Evolutionary conservation across 2,113 vertebrate species (phyloP).

Genomic region (Mobula birostris): DNA sequence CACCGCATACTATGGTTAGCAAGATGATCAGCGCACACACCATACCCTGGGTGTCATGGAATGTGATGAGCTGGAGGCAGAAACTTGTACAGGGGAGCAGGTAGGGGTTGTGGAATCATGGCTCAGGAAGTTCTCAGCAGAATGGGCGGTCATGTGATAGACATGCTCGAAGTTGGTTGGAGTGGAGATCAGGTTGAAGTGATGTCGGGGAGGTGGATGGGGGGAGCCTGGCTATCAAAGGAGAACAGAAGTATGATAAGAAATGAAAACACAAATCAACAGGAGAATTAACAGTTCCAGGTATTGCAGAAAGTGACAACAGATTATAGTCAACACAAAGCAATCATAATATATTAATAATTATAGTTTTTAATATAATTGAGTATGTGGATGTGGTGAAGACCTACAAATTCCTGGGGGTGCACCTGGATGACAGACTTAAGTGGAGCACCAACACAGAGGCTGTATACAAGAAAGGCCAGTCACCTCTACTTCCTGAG

Average conservation of each 20-base stretch:
- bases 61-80: conserved; percentile 62
- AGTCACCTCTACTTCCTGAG: no score
- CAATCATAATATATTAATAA: neutral
- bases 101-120: conserved; percentile 63
- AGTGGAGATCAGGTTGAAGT: conserved; percentile 70
- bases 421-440: no score
- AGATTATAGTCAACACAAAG: conserved; percentile 44
- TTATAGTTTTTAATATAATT: no score
- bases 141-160: conserved; percentile 82
- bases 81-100: conserved; percentile 61
- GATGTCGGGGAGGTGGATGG: conserved; percentile 62
- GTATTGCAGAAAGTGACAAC: conserved; percentile 49
- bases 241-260: conserved; percentile 46
- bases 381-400: no score
- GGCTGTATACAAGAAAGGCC: no score
- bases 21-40: conserved; percentile 47
- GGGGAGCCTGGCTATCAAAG: conserved; percentile 65
- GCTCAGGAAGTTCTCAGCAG: conserved; percentile 75
- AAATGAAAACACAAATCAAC: conserved; percentile 47
- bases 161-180: conserved; percentile 80
- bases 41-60: conserved; percentile 70
- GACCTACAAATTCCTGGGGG: no score
- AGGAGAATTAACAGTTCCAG: conserved; percentile 46
- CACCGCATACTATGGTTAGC: conserved; percentile 42
- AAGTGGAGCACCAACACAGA: no score